Base-by-base conservation (phyloP, 2,888 invertebrate genomes). In the Aphodius granarius region DNA sequence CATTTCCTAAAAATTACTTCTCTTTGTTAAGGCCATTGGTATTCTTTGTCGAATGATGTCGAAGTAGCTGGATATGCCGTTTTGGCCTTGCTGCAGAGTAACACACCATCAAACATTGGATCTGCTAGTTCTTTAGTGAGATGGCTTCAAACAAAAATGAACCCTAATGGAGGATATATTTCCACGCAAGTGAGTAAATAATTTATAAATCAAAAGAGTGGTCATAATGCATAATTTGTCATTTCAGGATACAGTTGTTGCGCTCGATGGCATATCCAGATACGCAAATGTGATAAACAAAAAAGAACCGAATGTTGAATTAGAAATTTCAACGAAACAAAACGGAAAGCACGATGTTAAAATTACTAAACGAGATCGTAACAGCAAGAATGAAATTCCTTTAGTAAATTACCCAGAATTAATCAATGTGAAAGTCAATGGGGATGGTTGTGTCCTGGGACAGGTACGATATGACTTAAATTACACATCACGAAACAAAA, bases 91-190 rank as follows among this genome's bases (percentile, higher is more conserved):
- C 82, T 89, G 0, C 85, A 88, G 65, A 83, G 90, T 73, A 89
- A 89, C 0, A 89, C 88, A 0, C 85, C 87, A 17, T 85, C 86
- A 17, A 89, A 91, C 83, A 86, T 90, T 78, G 86, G 89, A 0
- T 87, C 89, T 71, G 90, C 91, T 0, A 85, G 91, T 66, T 90
- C 91, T 9, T 91, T 93, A 1, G 89, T 93, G 0, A 90, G 92
- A 74, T 95, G 95, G 95, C 88, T 96, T 71, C 89, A 92, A 5
- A 89, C 91, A 1, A 92, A 94, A 82, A 88, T 93, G 65, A 91
- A 91, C 76, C 87, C 91, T 3, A 87, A 90, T 2, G 95, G 95
- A 2, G 94, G 94, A 0, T 95, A 95, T 81, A 86, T 91, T 0
- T 92, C 94, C 0, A 94, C 95, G 0, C 95, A 94, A 89, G 92